Percentiles rank a stretch among this genome's conserved stretches.
phyloP scores from a whole-genome alignment of 2,888 invertebrate species.

The Philhelius pedissequus region DNA sequence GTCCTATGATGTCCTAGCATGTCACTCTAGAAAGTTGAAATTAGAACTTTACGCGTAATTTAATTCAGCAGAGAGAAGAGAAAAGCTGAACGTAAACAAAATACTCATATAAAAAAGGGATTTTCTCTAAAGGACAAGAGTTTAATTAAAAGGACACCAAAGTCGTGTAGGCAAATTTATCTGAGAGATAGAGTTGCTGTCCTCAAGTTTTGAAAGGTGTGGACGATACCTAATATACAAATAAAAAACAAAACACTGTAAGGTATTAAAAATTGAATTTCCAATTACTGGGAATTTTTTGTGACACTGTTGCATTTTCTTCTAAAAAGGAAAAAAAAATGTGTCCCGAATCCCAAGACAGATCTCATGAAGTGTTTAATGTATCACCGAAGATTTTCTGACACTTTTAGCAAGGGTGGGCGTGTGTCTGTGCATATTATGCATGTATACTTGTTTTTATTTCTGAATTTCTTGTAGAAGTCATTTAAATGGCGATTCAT shows the following conservation, averaged over 20 bases:
- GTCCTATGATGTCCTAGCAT: background rate
- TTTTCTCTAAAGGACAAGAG: background rate
- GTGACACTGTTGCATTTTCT: background rate
- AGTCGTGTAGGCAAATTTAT: background rate
- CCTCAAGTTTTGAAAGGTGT: background rate
- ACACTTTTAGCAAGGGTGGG: background rate
- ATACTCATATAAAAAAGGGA: background rate
- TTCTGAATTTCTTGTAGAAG: background rate
- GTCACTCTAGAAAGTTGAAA: conserved; percentile 9
- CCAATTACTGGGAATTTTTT: background rate
- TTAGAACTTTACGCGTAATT: background rate
- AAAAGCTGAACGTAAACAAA: background rate
- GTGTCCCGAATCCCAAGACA: background rate
- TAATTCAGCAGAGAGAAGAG: background rate
- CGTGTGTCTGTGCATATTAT: background rate
- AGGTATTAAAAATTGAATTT: background rate
- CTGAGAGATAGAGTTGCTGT: background rate
- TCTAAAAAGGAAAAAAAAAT: too few species aligned
- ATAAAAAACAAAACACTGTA: background rate
- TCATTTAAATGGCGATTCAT: background rate
- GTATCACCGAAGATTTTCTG: conserved; percentile 2
- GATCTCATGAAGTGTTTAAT: background rate
- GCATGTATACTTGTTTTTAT: background rate
- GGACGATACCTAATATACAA: background rate
- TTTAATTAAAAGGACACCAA: conserved; percentile 12